A percentile compares a stretch with the other conserved stretches of the same genome.
Evolutionary conservation across 2,797 vertebrate genomes (phyloP).

Genomic region (Malurus leucopterus): DNA sequence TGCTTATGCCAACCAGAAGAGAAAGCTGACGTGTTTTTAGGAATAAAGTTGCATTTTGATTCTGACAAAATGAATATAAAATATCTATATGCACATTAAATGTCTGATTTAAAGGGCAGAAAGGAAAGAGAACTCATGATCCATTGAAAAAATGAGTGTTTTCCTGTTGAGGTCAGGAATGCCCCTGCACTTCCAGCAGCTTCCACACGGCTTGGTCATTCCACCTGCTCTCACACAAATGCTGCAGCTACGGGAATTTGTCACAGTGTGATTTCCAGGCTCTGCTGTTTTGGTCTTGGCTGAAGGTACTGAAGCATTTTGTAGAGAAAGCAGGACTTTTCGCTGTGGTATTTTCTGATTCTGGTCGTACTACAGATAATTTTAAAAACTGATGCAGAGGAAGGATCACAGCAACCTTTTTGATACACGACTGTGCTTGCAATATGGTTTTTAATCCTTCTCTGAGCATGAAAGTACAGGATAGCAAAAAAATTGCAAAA

Average conservation of each 20-base stretch:
- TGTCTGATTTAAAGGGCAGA: background rate
- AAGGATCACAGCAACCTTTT: background rate
- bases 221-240: background rate
- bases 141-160: background rate
- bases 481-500: background rate
- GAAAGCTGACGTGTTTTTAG: background rate
- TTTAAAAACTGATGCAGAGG: background rate
- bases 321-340: background rate
- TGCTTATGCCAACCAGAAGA: background rate
- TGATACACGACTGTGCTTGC: background rate
- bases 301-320: background rate
- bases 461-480: background rate
- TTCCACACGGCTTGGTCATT: background rate
- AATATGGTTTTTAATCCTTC: background rate
- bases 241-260: background rate
- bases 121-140: background rate
- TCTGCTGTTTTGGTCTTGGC: background rate
- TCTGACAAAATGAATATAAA: background rate
- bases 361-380: background rate
- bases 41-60: background rate
- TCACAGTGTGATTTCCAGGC: background rate
- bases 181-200: rapidly evolving
- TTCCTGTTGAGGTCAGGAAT: background rate
- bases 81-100: background rate
- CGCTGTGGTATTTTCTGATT: background rate